Conservation (phyloP, 1,140 invertebrate species). For the Trachelipus rathkii region DNA sequence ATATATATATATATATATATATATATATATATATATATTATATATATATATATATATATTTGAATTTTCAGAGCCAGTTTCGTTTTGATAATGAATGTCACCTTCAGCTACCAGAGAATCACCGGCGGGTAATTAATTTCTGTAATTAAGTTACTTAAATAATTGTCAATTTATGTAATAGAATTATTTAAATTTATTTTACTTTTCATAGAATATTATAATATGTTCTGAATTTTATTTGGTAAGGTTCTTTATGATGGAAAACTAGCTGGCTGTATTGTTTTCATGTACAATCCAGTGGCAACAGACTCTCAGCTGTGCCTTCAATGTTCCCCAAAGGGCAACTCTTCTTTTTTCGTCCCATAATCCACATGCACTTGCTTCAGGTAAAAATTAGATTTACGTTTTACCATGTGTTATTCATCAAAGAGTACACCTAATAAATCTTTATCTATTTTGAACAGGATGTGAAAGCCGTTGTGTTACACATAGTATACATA, state of each 20-base stretch:
- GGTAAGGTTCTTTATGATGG: slow-evolving; percentile 93
- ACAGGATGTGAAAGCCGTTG: slow-evolving; percentile 96
- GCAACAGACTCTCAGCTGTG: slow-evolving; percentile 96
- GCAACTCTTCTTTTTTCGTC: slow-evolving; percentile 94
- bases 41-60: slow-evolving; percentile 17
- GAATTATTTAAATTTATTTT: background rate
- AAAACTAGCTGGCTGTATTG: slow-evolving; percentile 89
- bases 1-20: too few relatives aligned
- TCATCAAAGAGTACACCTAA: background rate
- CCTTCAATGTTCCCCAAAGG: slow-evolving; percentile 94
- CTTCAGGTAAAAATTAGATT: slow-evolving; percentile 68
- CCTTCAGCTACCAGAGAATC: slow-evolving; percentile 88
- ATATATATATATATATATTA: background rate
- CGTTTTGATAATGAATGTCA: slow-evolving; percentile 97
- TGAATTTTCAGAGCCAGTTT: slow-evolving; percentile 85
- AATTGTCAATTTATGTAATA: background rate
- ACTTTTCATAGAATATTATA: background rate
- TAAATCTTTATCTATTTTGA: slow-evolving; percentile 46
- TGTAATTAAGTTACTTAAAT: background rate
- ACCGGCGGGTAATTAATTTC: slow-evolving; percentile 81
- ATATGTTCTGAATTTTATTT: background rate
- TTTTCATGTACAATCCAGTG: slow-evolving; percentile 99
- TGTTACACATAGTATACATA: slow-evolving; percentile 98
- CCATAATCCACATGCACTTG: slow-evolving; percentile 97
- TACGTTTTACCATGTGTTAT: background rate